phyloP scores from a whole-genome alignment of 2,113 vertebrate genomes.

The Psettodes erumei region DNA sequence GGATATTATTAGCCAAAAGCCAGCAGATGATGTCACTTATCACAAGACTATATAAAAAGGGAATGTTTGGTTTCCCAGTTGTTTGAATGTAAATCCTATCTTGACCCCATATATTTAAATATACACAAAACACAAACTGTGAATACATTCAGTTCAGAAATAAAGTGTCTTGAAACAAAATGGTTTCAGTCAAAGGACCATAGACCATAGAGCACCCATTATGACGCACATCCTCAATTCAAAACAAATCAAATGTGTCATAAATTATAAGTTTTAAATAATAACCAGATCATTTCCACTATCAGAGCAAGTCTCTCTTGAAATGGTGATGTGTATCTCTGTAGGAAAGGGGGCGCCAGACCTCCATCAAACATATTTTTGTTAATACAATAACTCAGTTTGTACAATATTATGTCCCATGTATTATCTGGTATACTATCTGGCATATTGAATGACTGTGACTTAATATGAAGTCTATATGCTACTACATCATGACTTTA shows the following conservation, averaged over 20 bases:
- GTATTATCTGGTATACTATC: neutral
- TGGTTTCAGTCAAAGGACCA: neutral
- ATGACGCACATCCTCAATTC: neutral
- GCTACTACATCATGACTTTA: neutral
- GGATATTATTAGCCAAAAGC: slow-evolving; percentile 30
- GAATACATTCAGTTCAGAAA: neutral
- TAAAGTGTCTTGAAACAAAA: neutral
- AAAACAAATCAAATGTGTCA: neutral
- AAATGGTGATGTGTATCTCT: neutral
- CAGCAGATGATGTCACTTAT: slow-evolving; percentile 60
- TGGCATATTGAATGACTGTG: neutral
- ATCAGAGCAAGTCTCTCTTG: neutral
- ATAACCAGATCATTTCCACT: too few species aligned
- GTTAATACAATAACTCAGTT: neutral
- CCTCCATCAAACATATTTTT: slow-evolving; percentile 1
- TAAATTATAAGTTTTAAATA: neutral
- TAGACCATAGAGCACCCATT: neutral
- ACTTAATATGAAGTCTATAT: neutral
- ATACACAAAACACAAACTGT: neutral
- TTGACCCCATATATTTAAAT: neutral
- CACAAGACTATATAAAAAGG: slow-evolving; percentile 63
- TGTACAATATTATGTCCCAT: neutral
- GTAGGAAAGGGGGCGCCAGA: slow-evolving; percentile 55
- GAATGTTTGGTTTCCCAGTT: neutral
- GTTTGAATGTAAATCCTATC: neutral